Evolutionary conservation across 2,797 vertebrate species (phyloP).

Genomic region (Takifugu ocellatus): DNA sequence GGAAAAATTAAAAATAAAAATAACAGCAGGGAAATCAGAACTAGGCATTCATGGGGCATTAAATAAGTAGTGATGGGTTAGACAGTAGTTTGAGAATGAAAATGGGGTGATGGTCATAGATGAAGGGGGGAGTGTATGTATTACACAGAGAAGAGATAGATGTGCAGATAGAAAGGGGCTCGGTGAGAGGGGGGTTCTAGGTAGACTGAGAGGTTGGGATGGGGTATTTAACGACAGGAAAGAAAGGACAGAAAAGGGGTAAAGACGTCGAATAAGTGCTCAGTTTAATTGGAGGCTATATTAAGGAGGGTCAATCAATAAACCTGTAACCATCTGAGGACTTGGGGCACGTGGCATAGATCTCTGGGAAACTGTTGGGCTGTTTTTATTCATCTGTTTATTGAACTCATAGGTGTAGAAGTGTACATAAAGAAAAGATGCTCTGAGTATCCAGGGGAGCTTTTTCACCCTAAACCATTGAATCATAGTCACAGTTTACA

Average conservation of each 20-base stretch:
- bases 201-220: slow-evolving; percentile 19
- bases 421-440: slow-evolving; percentile 1
- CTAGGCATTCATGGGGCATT: slow-evolving; percentile 21
- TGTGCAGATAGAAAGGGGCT: slow-evolving; percentile 55
- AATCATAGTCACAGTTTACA: slow-evolving; percentile 56
- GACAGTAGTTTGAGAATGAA: slow-evolving; percentile 35
- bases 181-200: slow-evolving; percentile 8
- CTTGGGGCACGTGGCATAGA: slow-evolving; percentile 52
- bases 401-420: neutral
- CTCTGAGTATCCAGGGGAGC: slow-evolving; percentile 5
- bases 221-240: slow-evolving; percentile 61
- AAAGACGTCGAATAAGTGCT: slow-evolving; percentile 71
- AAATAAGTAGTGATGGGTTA: slow-evolving; percentile 31
- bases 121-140: slow-evolving; percentile 54
- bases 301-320: slow-evolving; percentile 74
- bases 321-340: slow-evolving; percentile 62
- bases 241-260: slow-evolving; percentile 55
- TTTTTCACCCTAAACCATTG: slow-evolving; percentile 23
- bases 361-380: slow-evolving; percentile 26
- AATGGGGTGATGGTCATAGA: slow-evolving; percentile 56
- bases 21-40: slow-evolving; percentile 28
- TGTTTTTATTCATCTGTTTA: slow-evolving; percentile 1
- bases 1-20: slow-evolving; percentile 38
- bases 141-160: slow-evolving; percentile 60
- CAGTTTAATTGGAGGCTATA: slow-evolving; percentile 78